These are phyloP conservation scores for Girardinichthys multiradiatus DNA, from an alignment of 2,113 vertebrate species.

Conservation along the genomic window DNA sequence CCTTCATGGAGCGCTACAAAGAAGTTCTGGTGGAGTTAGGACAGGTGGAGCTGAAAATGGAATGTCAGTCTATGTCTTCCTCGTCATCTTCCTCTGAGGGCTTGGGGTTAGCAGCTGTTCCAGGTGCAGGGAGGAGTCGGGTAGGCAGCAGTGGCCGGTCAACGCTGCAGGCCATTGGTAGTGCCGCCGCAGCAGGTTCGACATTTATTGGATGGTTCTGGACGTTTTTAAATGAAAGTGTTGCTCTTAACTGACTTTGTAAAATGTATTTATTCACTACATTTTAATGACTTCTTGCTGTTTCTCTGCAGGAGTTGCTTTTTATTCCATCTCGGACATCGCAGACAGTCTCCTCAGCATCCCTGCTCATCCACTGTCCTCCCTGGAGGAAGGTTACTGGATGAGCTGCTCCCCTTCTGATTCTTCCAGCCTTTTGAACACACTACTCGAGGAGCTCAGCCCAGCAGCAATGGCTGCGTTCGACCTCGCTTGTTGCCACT, in stretches of 20 bases:
- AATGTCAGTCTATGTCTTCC: slow-evolving; percentile 83
- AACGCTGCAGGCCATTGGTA: slow-evolving; percentile 93
- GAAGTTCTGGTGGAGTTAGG: slow-evolving; percentile 88
- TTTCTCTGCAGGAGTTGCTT: slow-evolving; percentile 88
- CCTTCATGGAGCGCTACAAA: slow-evolving; percentile 92
- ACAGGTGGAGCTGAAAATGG: slow-evolving; percentile 92
- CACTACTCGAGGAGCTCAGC: slow-evolving; percentile 88
- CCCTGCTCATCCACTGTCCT: slow-evolving; percentile 82
- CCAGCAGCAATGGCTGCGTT: slow-evolving; percentile 92
- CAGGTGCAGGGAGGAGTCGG: slow-evolving; percentile 68
- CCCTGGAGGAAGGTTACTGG: slow-evolving; percentile 92
- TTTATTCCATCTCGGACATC: slow-evolving; percentile 97
- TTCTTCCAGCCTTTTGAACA: slow-evolving; percentile 72
- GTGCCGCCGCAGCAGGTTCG: slow-evolving; percentile 92
- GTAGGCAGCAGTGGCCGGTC: slow-evolving; percentile 86
- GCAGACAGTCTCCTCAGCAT: slow-evolving; percentile 90
- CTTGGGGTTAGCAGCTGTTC: slow-evolving; percentile 64
- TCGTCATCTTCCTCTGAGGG: slow-evolving; percentile 79
- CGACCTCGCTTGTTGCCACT: slow-evolving; percentile 95
- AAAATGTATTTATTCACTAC: background rate
- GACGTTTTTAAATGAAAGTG: background rate
- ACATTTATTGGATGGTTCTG: background rate
- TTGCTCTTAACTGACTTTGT: background rate
- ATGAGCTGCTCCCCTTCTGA: slow-evolving; percentile 77
- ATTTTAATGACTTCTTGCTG: background rate